Base-by-base conservation (phyloP, 2,797 vertebrate species). In the Pangasius sanitwongsei region DNA sequence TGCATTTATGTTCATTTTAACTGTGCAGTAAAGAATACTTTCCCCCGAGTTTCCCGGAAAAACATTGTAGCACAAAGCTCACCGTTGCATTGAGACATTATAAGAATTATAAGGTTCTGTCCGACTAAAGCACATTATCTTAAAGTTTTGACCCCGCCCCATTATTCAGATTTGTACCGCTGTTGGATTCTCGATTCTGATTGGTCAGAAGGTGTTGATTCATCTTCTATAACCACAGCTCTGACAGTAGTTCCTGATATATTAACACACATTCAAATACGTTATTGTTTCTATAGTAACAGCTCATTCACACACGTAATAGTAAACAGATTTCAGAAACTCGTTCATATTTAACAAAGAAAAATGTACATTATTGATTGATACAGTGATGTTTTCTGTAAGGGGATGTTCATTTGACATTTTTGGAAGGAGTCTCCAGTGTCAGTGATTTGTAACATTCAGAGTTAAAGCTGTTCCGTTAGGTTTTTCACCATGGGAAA, bases 141-240 rank as follows among this genome's bases (percentile, higher is more conserved):
- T 81, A 18, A 31, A 53, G 12, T 77, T 77, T 53, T 53, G 44
- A n/a, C 20, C 28, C 50, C 25, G 11, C 25, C 28, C 28, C 34
- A 9, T n/a, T 72, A 8, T 69, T 72, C 16, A 8, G 16, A 20
- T 77, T 77, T 67, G 3, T 67, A 59, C 18, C n/a, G 1, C 18
- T 72, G 9, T 7, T 41, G 74, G 25, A 50, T 77, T 16, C 28
- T 53, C 13, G 0, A 31, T 31, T n/a, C 28, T n/a, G 44, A 78
- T 78, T 80, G 75, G 55, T 61, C 15, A n/a, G 41, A 41, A n/a
- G 23, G 37, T n/a, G 81, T 63, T 82, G 16, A 20, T 82, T 82
- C 2, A 15, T 63, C 41, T 61, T 34, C 12, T 18, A 0, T 7
- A 69, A 34, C 67, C 12, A 13, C 1, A 63, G 61, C 61, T 28